Evolutionary conservation across 2,888 invertebrate genomes (phyloP), one percentile per base, ranked within the genome.

Genomic region (Xylota sylvarum): DNA sequence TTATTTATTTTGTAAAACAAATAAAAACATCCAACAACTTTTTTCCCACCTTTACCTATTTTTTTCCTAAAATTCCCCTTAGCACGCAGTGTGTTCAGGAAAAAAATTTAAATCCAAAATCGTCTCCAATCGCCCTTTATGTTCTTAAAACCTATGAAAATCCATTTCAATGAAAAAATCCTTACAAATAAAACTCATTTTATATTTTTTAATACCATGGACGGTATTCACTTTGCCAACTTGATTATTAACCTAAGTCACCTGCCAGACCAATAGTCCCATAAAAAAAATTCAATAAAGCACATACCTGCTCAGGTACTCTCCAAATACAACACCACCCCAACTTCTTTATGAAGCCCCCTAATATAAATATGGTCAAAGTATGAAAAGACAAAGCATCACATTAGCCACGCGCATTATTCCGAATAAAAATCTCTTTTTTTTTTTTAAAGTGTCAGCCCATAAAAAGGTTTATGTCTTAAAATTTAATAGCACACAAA

Each of bases 361-460:
- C n/a, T n/a, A 17, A 5, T 30, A 27, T 27, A 27, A 52, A 52
- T 52, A 64, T 64, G 46, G 48, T 32, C 64, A 48, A 46, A 32
- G 17, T n/a, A 64, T 30, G 64, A 27, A 48, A 48, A 48, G 64
- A 64, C 64, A 64, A 64, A 48, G 64, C 46, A 14, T 48, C 46
- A 32, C 48, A 14, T 40, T 19, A 14, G 12, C 10, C 10, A 14
- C 30, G 43, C 4, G 27, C 43, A n/a, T 32, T 35, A 7, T 17
- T 64, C 5, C 14, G 1, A 7, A n/a, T 5, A 19, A 46, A 48
- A 64, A 48, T 32, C 30, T n/a, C 46, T 12, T 4, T 7, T 40
- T n/a, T 23, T n/a, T 62, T 32, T 50, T 67, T 52, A 52, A 67
- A 27, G 52, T 67, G 67, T 23, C 23, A 14, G 4, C 37, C 37